Evolutionary conservation across 2,113 vertebrate species (phyloP).

Genomic region (Pitta sordida): DNA sequence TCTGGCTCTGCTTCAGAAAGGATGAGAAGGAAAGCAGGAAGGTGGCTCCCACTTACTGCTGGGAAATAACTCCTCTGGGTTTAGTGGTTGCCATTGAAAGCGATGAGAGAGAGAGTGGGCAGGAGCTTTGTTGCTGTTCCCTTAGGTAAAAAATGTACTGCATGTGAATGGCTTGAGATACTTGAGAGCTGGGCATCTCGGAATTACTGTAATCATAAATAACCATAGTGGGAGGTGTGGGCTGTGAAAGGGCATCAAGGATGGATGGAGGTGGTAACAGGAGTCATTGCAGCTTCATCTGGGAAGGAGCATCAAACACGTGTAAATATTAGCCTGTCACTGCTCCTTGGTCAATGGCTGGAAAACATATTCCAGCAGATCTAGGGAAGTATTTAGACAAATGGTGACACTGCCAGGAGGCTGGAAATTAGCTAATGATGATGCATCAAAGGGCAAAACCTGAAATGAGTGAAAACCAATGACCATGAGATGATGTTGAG

Average conservation of each 20-base stretch:
- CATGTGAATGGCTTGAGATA: not conserved
- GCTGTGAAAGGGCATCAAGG: not conserved
- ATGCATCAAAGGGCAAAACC: conserved; percentile 43
- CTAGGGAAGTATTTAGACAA: conserved; percentile 5
- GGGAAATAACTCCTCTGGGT: not conserved
- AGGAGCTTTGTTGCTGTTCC: not conserved
- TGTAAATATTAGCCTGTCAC: conserved; percentile 12
- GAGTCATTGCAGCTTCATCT: not conserved
- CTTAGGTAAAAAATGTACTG: not conserved
- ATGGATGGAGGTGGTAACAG: not conserved
- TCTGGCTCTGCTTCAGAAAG: not conserved
- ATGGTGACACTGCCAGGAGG: not conserved
- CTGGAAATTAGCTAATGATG: conserved; percentile 41
- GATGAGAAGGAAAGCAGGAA: not conserved
- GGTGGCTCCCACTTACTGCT: not conserved
- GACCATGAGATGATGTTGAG: conserved; percentile 12
- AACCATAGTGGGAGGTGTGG: not conserved
- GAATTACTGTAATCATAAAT: not conserved
- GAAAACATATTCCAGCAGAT: conserved; percentile 19
- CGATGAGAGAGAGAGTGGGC: not conserved
- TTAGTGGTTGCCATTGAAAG: not conserved
- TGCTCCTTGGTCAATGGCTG: not conserved
- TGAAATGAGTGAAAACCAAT: not conserved
- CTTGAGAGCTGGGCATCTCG: not conserved
- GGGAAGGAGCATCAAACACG: not conserved